Evolutionary conservation across 2,113 vertebrate genomes (phyloP), one percentile per base, ranked within the genome.

Genomic region (Bungarus multicinctus): DNA sequence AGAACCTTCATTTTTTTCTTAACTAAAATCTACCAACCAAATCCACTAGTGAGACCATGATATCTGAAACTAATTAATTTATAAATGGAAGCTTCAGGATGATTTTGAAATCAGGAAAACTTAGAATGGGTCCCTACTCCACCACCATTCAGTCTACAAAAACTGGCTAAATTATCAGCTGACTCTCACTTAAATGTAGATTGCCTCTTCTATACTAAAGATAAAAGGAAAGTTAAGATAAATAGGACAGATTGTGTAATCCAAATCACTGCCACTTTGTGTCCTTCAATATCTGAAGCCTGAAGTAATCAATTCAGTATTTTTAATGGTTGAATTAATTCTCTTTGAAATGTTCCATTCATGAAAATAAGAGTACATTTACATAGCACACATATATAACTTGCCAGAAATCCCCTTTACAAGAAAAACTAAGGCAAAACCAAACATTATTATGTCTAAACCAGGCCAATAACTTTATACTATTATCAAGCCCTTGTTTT

Each of bases 401-500:
- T 74, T 74, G 69, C 69, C n/a, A 74, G 39, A 54, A 54, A 39
- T 55, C 9, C 25, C 10, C 25, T 7, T 92, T 34, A 11, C 25
- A 57, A 89, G 50, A 93, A 93, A 88, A 10, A 1, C 54, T 86
- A 1, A 23, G 25, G 69, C 89, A 57, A 92, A 85, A 89, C 89
- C 69, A 4, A 10, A 89, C 20, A 88, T 30, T 91, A 74, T 94
- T 87, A 85, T 94, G 58, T 10, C 87, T 30, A 88, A 92, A 5
- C 11, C 50, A 91, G 52, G 53, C 55, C n/a, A 92, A 91, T 50
- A 89, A 90, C 58, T 57, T 91, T 94, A 90, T 90, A 94, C 87
- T 94, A 69, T 85, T 57, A 94, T 74, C 86, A 64, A 69, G 90
- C 81, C 88, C 27, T 34, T 14, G 16, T 85, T 93, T 93, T 64